Evolutionary conservation across 2,888 invertebrate species (phyloP), one percentile per base, ranked within the genome.

Genomic region (Alloscopus bannaensis): DNA sequence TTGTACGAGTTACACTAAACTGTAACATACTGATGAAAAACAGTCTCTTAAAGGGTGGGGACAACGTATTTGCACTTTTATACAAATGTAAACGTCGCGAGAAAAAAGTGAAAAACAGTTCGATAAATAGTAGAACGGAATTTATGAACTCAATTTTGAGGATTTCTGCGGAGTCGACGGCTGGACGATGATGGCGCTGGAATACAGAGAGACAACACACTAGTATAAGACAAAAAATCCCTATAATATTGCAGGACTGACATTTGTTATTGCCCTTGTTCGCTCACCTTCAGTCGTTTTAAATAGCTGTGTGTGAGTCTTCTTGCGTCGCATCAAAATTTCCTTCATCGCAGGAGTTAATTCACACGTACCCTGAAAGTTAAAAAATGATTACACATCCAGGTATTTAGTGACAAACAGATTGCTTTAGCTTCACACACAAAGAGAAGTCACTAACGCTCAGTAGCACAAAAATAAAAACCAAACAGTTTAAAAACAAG

Each of bases 281-380:
- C 20, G n/a, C 1, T 2, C 69, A 76, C 76, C 76, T 69, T 76
- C 75, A 28, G 59, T 31, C 24, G 57, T 50, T 42, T 68, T 76
- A 18, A 77, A 68, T 22, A 77, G 55, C 50, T 68, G 68, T 28
- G 72, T 57, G 11, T 50, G 60, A 26, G 40, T 65, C 45, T 81
- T 83, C 70, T 80, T 83, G 13, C 80, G 76, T 62, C 77, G 68
- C 76, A 82, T 76, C 65, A 84, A 29, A 16, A 82, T 64, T 75
- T 84, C 84, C 50, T 81, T 79, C 59, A 84, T 84, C 11, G 84
- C 84, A 11, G 83, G 83, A 40, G 84, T 84, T 40, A 83, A 57
- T 50, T 78, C 76, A 68, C 72, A 79, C 11, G 83, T 79, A 22
- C 83, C 83, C 82, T 83, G 64, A 8, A 50, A 52, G 55, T 42